Conservation (phyloP, 2,888 invertebrate species). For the Pegoplata infirma region DNA sequence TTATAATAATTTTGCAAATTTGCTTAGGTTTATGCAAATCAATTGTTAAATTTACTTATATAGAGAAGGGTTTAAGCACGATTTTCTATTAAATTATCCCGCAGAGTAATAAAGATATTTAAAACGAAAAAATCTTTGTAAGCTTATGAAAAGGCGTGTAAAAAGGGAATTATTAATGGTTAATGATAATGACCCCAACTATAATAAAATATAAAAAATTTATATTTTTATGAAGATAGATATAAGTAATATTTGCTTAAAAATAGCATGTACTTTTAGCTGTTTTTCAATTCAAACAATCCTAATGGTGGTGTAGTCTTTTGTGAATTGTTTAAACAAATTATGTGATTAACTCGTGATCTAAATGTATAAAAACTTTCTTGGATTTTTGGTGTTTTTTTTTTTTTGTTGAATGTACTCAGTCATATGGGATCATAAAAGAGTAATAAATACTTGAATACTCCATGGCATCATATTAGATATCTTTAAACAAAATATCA, state of each 20-base stretch:
- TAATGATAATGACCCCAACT: conserved; percentile 34
- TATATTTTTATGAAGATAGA: conserved; percentile 16
- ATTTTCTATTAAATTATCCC: conserved; percentile 8
- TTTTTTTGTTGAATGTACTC: too few species aligned
- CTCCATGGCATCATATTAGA: background rate
- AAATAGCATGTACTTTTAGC: background rate
- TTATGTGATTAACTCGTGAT: conserved; percentile 43
- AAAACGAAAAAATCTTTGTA: background rate
- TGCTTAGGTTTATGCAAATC: conserved; percentile 11
- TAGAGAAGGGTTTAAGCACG: conserved; percentile 17
- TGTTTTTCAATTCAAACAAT: background rate
- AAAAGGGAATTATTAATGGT: background rate
- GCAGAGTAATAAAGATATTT: background rate
- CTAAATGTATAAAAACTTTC: conserved; percentile 24
- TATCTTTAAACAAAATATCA: conserved; percentile 13
- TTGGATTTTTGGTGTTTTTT: conserved; percentile 17
- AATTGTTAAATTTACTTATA: background rate
- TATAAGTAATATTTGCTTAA: background rate
- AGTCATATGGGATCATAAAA: background rate
- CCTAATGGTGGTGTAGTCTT: background rate
- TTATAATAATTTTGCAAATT: background rate
- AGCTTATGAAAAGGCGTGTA: background rate
- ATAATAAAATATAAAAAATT: conserved; percentile 29
- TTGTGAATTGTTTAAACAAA: background rate
- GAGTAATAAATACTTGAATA: background rate